Base-by-base conservation (phyloP, 2,797 vertebrate species). In the Onychomys arenicola region DNA sequence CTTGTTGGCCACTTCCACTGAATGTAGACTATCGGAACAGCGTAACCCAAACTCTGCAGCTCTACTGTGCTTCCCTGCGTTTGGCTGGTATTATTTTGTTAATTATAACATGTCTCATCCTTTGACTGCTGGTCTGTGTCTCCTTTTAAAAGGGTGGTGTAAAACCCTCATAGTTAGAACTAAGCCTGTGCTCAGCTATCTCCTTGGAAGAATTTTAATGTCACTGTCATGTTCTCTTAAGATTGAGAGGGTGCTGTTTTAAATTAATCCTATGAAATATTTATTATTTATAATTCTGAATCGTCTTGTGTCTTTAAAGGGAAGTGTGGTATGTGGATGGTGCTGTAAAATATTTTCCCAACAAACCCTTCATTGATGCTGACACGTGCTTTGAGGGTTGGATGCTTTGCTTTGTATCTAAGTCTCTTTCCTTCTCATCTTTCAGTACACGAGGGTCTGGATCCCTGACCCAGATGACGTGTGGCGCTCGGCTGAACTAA, bases 381-480 rank as follows among this genome's bases (percentile, higher is more conserved):
- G 8, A 37, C 23, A 14, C 11, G 5, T 11, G 5, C 25, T 77
- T 61, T 25, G 59, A 77, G 27, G 7, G 17, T 61, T 17, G 27
- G 32, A 63, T 59, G 23, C 55, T 77, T 93, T 21, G 5, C 57
- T 49, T n/a, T 14, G 32, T 46, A 6, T 80, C 82, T 97, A 34
- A 97, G 13, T 90, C 5, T 63, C 55, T 85, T 32, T 25, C 16
- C 1, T 46, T 61, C 57, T 91, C 46, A 29, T 49, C 89, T 95
- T 98, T 97, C 98, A 99, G 99, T 99, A 98, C 96, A 99, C 99
- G 0, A 98, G 98, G 98, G 99, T 99, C 96, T 99, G 99, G 99
- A 99, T 99, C 98, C 99, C 99, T 21, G 99, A 99, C 97, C 98
- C 99, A 0, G 99, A 99, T 0, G 99, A 99, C 17, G 99, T 99